Evolutionary conservation across 2,797 vertebrate genomes (phyloP).

Genomic region (Nyctibius grandis): DNA sequence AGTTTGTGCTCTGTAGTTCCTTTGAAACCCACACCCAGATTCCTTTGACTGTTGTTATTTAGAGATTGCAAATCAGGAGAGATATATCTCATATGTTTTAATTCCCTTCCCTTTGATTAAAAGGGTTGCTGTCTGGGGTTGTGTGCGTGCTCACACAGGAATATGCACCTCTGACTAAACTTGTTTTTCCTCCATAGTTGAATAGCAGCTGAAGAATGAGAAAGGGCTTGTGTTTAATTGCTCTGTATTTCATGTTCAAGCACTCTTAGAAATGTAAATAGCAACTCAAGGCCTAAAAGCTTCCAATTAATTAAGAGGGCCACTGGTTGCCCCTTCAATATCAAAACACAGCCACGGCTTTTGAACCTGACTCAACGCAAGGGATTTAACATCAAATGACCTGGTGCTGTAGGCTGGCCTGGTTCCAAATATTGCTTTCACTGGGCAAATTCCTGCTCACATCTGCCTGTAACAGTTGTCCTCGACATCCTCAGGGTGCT

Average conservation of each 20-base stretch:
- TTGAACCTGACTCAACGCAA: neutral
- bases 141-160: neutral
- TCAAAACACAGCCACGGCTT: neutral
- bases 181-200: constrained; percentile 7
- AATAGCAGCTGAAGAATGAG: neutral
- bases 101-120: neutral
- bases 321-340: neutral
- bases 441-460: neutral
- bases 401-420: neutral
- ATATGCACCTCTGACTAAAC: neutral
- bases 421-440: neutral
- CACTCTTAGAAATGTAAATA: neutral
- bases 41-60: constrained; percentile 1
- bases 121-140: neutral
- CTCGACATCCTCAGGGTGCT: neutral
- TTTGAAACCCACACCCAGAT: constrained; percentile 27
- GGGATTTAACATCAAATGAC: neutral
- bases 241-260: constrained; percentile 8
- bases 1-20: neutral
- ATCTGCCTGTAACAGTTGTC: neutral
- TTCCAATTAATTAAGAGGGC: neutral
- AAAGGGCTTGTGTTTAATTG: constrained; percentile 20
- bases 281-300: neutral
- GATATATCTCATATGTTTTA: neutral
- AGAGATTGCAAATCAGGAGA: neutral